Evolutionary conservation across 2,797 vertebrate genomes (phyloP), one percentile per base, ranked within the genome.

Genomic region (Acrocephalus scirpaceus): DNA sequence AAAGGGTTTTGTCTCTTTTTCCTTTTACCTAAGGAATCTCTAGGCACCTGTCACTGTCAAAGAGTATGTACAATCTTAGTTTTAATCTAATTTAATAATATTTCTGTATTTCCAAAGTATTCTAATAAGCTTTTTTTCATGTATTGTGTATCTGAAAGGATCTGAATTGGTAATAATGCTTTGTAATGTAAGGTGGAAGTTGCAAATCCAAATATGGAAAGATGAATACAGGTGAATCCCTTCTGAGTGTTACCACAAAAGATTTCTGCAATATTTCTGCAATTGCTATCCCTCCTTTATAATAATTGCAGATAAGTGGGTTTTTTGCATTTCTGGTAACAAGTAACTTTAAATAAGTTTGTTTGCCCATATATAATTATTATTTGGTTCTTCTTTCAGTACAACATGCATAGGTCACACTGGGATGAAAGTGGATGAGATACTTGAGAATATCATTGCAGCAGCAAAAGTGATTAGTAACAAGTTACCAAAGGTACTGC

Each of bases 391-490:
- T 80, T 81, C 25, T 98, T 97, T 61, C 95, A 99, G 99, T 86
- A 98, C 99, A 90, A 93, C 98, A 5, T 98, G 96, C 11, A 45
- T 99, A 3, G 99, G 98, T 78, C 98, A 99, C 97, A 98, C 98
- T 2, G 98, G 96, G 56, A 99, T 99, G 99, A 97, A 98, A 2
- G 95, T 97, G 27, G 97, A 98, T 5, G 97, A 99, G 66, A 93
- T 99, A 51, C 50, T 98, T 0, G 98, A 99, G 20, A 99, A 99
- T 48, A 90, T 99, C 2, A 40, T 97, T 30, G 97, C 98, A 11
- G 97, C 98, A 3, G 91, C 98, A 16, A 45, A 96, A 69, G 97
- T 96, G 3, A 97, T 99, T 36, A 96, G 97, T 4, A 40, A 95
- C 60, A 99, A 99, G 92, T 88, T 99, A 30, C 97, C 96, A 2